A percentile compares a stretch with the other conserved stretches of the same genome.
These are phyloP conservation scores for Heliconius melpomene DNA, from an alignment of 1,140 invertebrate species.

Conservation along the genomic window DNA sequence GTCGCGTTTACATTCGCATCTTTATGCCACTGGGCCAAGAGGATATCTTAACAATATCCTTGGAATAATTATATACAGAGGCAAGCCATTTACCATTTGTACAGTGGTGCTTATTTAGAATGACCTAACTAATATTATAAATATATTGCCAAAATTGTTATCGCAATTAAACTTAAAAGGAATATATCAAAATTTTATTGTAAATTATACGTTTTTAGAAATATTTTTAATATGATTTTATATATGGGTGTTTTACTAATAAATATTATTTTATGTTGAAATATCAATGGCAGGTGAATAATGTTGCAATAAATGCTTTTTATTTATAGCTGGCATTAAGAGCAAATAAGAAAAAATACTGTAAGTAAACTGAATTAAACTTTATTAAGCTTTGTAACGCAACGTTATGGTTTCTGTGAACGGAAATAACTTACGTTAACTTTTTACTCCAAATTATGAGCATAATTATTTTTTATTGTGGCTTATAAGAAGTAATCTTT, in stretches of 20 bases:
- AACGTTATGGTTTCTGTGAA: no score
- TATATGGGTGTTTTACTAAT: not conserved
- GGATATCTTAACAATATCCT: not conserved
- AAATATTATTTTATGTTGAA: conserved; percentile 10
- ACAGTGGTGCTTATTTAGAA: not conserved
- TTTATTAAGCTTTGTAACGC: not conserved
- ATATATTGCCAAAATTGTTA: not conserved
- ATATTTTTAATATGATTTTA: not conserved
- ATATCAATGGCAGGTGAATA: not conserved
- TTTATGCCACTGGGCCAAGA: not conserved
- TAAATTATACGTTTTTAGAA: not conserved
- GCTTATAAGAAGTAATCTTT: no score
- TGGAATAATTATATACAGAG: not conserved
- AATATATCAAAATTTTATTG: not conserved
- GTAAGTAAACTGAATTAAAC: not conserved
- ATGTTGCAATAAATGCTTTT: not conserved
- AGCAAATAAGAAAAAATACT: not conserved
- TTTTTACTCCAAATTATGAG: no score
- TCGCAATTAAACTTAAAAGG: conserved; percentile 2
- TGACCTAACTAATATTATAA: not conserved
- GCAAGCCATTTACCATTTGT: not conserved
- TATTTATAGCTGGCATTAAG: not conserved
- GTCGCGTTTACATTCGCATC: no score
- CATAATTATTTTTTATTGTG: no score
- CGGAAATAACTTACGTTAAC: no score